Percentiles rank a stretch among this genome's conserved stretches.
Evolutionary conservation across 2,113 vertebrate species (phyloP).

Genomic region (Carassius carassius): DNA sequence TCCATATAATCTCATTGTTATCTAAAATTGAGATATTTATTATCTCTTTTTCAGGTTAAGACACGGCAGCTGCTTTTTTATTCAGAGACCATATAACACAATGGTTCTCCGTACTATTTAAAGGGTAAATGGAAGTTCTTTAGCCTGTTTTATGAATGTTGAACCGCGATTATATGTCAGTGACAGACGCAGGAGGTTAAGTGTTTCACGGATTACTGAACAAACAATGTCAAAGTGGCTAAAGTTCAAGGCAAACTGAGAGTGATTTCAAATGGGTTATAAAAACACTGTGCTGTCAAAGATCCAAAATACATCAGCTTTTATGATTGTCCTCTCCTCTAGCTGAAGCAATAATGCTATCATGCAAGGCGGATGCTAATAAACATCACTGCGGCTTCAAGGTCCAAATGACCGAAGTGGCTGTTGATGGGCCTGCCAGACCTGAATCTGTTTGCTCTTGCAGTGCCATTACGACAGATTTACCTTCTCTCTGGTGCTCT

Average conservation of each 20-base stretch:
- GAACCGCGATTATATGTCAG: not conserved
- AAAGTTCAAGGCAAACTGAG: constrained; percentile 3
- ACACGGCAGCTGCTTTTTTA: not conserved
- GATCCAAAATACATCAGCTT: not conserved
- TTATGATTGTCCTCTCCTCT: constrained; percentile 3
- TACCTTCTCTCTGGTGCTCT: not conserved
- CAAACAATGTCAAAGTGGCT: constrained; percentile 13
- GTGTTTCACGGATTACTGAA: not conserved
- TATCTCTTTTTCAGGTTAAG: not conserved
- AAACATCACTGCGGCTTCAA: not conserved
- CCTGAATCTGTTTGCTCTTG: not conserved
- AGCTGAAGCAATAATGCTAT: not conserved
- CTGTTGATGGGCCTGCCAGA: constrained; percentile 5
- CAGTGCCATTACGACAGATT: not conserved
- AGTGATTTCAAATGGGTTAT: not conserved
- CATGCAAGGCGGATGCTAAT: not conserved
- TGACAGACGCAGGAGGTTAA: constrained; percentile 10
- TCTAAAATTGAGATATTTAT: not conserved
- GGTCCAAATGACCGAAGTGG: not conserved
- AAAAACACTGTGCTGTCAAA: not conserved
- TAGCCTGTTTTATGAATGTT: not conserved
- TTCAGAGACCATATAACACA: not conserved
- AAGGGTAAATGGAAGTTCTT: constrained; percentile 10
- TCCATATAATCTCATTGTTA: not conserved
- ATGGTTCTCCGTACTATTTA: not conserved